Evolutionary conservation across 2,113 vertebrate species (phyloP).

Genomic region (Eulemur macaco): DNA sequence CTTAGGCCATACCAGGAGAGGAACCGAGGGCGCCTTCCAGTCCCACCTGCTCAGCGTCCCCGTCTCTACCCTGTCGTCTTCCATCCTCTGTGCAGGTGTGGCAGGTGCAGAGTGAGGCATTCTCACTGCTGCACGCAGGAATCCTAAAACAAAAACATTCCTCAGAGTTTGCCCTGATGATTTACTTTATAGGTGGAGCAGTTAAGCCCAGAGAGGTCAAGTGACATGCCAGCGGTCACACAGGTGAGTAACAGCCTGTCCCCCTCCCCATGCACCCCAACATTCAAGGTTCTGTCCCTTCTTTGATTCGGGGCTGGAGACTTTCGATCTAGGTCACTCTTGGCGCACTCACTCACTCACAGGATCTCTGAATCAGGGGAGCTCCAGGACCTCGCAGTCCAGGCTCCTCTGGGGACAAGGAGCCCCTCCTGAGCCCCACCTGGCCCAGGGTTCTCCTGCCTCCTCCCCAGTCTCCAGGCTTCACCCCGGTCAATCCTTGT

Average conservation of each 20-base stretch:
- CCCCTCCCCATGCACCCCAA: too few relatives aligned
- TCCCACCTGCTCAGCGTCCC: background rate
- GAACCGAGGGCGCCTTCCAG: accelerated
- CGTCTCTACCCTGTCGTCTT: background rate
- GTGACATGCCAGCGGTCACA: background rate
- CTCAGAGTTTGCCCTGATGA: background rate
- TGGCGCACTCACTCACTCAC: accelerated
- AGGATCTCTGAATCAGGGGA: background rate
- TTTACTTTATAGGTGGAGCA: background rate
- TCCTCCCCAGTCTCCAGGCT: accelerated
- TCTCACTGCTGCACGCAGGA: background rate
- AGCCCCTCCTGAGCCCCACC: background rate
- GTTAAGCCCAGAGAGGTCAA: background rate
- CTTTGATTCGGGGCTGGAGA: background rate
- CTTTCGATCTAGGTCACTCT: background rate
- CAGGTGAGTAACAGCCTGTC: background rate
- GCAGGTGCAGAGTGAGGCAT: background rate
- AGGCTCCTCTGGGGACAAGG: too few relatives aligned
- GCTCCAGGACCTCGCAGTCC: background rate
- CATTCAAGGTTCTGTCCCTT: too few relatives aligned
- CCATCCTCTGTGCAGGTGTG: background rate
- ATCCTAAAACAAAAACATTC: background rate
- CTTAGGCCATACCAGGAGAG: background rate
- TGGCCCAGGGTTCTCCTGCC: background rate
- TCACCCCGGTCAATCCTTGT: accelerated